These are phyloP conservation scores for Limanda limanda DNA, from an alignment of 2,113 vertebrate genomes.

Conservation along the genomic window DNA sequence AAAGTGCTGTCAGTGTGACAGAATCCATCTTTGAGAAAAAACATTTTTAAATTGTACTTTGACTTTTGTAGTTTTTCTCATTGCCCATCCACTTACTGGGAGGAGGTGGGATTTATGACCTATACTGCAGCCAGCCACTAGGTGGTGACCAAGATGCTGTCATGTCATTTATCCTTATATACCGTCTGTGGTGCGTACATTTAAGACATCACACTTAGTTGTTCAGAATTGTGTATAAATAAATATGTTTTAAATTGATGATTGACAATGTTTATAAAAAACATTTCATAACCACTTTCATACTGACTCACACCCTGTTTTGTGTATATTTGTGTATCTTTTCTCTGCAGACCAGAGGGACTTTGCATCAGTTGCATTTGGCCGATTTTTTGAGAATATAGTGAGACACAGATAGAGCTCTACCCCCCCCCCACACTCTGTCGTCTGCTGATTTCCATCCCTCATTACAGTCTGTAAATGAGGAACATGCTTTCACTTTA, in stretches of 20 bases:
- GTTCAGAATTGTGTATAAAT: not conserved
- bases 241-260: not conserved
- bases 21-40: too few species aligned
- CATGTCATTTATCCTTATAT: too few species aligned
- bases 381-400: not conserved
- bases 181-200: too few species aligned
- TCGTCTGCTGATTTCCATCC: not conserved
- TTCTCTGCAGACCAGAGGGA: not conserved
- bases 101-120: too few species aligned
- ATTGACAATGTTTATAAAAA: not conserved
- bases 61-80: too few species aligned
- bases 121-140: too few species aligned
- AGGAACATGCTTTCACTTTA: conserved; percentile 14
- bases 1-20: too few species aligned
- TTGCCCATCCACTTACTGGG: too few species aligned
- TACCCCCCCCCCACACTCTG: not conserved
- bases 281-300: not conserved
- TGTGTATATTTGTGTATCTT: too few species aligned
- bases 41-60: too few species aligned
- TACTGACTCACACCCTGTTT: not conserved
- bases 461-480: conserved; percentile 55
- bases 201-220: too few species aligned
- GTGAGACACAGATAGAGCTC: not conserved
- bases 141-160: too few species aligned
- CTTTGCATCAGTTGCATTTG: not conserved